A percentile compares a stretch with the other conserved stretches of the same genome.
Evolutionary conservation across 2,797 vertebrate genomes (phyloP).

Genomic region (Centropyge bicolor): DNA sequence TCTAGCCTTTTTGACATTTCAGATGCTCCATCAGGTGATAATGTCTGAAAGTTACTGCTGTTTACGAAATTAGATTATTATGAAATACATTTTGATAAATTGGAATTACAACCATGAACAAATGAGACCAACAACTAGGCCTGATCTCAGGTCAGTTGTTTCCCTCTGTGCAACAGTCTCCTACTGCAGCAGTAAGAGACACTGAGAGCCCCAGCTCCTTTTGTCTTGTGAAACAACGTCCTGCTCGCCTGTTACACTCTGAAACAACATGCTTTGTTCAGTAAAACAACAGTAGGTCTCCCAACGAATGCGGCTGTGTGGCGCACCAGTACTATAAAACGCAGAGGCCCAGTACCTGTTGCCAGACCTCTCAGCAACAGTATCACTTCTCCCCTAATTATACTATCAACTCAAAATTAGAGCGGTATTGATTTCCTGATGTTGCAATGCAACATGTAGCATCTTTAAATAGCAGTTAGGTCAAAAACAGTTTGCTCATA

Average conservation of each 20-base stretch:
- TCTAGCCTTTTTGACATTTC: neutral
- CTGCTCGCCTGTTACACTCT: neutral
- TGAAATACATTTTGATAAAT: no score
- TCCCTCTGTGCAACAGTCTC: neutral
- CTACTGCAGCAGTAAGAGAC: neutral
- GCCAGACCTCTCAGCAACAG: conserved; percentile 66
- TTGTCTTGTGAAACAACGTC: conserved; percentile 6
- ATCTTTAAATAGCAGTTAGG: conserved; percentile 72
- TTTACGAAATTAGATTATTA: neutral
- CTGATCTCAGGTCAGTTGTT: neutral
- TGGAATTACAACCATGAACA: no score
- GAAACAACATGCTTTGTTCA: neutral
- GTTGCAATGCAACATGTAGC: conserved; percentile 42
- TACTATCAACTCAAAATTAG: conserved; percentile 66
- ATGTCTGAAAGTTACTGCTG: neutral
- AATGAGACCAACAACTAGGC: neutral
- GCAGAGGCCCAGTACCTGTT: conserved; percentile 35
- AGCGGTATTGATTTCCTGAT: conserved; percentile 66
- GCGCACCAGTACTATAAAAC: conserved; percentile 19
- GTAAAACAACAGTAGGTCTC: conserved; percentile 22
- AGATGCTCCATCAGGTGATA: neutral
- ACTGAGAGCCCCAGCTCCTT: neutral
- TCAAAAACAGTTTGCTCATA: conserved; percentile 42
- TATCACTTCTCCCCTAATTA: conserved; percentile 68
- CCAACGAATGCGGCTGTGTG: conserved; percentile 21